phyloP scores from a whole-genome alignment of 2,113 vertebrate species.

The Fukomys damarensis region DNA sequence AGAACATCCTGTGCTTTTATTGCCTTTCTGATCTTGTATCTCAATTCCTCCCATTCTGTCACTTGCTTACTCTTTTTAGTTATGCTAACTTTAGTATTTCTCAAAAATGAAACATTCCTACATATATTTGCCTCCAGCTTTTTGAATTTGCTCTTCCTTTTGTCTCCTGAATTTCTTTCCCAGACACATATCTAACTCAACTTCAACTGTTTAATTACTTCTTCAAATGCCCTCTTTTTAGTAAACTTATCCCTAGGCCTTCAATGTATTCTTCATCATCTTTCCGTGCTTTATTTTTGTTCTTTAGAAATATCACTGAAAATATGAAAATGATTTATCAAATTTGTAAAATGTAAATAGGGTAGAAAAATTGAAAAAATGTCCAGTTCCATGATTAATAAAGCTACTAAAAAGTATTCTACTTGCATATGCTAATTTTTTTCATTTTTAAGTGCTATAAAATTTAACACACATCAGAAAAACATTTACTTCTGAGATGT shows the following conservation, averaged over 20 bases:
- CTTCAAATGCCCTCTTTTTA: not conserved
- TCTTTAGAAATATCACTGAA: not conserved
- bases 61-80: not conserved
- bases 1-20: not conserved
- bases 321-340: not conserved
- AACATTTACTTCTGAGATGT: not conserved
- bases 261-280: fast-evolving
- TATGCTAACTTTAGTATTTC: not conserved
- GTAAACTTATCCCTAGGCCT: not conserved
- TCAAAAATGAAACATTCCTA: not conserved
- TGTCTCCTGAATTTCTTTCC: not conserved
- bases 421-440: not conserved
- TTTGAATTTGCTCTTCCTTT: not conserved
- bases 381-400: fast-evolving
- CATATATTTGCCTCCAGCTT: not conserved
- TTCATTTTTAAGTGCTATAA: not conserved
- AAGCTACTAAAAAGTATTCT: not conserved
- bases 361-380: not conserved
- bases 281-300: not conserved
- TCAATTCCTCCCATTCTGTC: not conserved
- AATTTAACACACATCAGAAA: not conserved
- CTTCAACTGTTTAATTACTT: not conserved
- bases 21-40: fast-evolving
- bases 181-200: not conserved
- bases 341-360: not conserved